phyloP scores from a whole-genome alignment of 2,113 vertebrate genomes.

The Siphamia tubifer region DNA sequence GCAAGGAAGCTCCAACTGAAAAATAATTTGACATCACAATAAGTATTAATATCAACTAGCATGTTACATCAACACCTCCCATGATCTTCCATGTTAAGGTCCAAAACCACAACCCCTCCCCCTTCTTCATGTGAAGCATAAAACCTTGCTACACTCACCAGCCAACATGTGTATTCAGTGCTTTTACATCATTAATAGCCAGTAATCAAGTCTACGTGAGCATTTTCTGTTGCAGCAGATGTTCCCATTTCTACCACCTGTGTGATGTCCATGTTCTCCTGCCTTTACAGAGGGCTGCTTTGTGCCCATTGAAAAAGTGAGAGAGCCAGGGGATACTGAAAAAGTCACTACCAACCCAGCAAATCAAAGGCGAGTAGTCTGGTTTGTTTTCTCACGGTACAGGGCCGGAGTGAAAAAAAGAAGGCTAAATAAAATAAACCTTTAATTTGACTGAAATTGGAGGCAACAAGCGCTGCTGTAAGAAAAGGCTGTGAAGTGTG shows the following conservation, averaged over 20 bases:
- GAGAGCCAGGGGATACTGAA: slow-evolving; percentile 19
- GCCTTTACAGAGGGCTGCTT: slow-evolving; percentile 53
- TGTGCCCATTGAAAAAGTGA: slow-evolving; percentile 36
- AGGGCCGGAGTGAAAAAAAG: slow-evolving; percentile 56
- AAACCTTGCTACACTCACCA: background rate
- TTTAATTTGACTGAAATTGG: slow-evolving; percentile 81
- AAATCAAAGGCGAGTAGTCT: slow-evolving; percentile 63
- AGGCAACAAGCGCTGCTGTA: slow-evolving; percentile 76
- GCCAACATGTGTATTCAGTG: background rate
- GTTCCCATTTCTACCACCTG: slow-evolving; percentile 44
- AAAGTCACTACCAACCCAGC: slow-evolving; percentile 51
- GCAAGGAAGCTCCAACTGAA: too few species aligned
- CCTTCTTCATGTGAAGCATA: too few species aligned
- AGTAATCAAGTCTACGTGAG: background rate
- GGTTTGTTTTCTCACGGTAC: slow-evolving; percentile 72
- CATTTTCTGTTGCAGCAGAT: slow-evolving; percentile 13
- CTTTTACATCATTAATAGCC: background rate
- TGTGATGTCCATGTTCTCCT: slow-evolving; percentile 7
- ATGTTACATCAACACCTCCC: too few species aligned
- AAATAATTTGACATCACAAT: too few species aligned
- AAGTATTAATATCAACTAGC: too few species aligned
- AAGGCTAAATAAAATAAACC: slow-evolving; percentile 76
- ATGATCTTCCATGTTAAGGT: too few species aligned
- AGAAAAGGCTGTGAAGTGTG: slow-evolving; percentile 74
- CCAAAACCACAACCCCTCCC: too few species aligned